phyloP scores from a whole-genome alignment of 1,140 invertebrate species.

The Ctenoplectra terminalis region DNA sequence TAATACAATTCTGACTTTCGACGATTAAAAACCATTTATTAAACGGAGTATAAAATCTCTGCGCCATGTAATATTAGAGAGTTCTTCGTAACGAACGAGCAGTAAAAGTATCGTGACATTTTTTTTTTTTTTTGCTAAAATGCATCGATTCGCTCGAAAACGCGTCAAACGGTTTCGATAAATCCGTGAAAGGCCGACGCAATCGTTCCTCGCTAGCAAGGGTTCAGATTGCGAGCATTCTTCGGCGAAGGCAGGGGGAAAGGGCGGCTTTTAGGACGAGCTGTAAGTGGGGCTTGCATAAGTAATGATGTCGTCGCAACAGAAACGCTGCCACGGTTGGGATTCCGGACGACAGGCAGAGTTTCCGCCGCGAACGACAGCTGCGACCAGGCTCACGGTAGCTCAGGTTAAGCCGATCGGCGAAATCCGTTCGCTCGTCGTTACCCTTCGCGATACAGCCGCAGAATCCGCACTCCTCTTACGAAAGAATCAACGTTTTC shows the following conservation, averaged over 20 bases:
- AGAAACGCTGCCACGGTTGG: slow-evolving; percentile 64
- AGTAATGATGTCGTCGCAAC: slow-evolving; percentile 71
- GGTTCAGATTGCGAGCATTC: slow-evolving; percentile 61
- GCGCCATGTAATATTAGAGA: too few relatives aligned
- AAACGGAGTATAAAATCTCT: too few relatives aligned
- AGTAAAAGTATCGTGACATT: too few relatives aligned
- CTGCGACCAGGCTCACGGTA: slow-evolving; percentile 78
- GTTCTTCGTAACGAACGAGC: too few relatives aligned
- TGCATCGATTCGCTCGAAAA: neutral
- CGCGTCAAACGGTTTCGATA: slow-evolving; percentile 12
- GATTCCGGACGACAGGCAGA: slow-evolving; percentile 70
- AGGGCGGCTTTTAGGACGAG: slow-evolving; percentile 73
- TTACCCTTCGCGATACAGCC: slow-evolving; percentile 70
- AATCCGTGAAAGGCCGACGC: slow-evolving; percentile 39
- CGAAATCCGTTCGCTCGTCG: slow-evolving; percentile 77
- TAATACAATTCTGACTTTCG: neutral
- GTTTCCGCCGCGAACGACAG: slow-evolving; percentile 72
- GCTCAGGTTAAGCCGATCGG: slow-evolving; percentile 80
- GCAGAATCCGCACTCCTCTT: slow-evolving; percentile 66
- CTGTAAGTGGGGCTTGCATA: slow-evolving; percentile 76
- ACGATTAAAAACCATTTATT: neutral
- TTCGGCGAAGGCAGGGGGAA: slow-evolving; percentile 35
- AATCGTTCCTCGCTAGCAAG: slow-evolving; percentile 27
- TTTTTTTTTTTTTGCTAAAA: too few relatives aligned
- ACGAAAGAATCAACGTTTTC: slow-evolving; percentile 43